Evolutionary conservation across 2,797 vertebrate genomes (phyloP).

Genomic region (Artibeus lituratus): DNA sequence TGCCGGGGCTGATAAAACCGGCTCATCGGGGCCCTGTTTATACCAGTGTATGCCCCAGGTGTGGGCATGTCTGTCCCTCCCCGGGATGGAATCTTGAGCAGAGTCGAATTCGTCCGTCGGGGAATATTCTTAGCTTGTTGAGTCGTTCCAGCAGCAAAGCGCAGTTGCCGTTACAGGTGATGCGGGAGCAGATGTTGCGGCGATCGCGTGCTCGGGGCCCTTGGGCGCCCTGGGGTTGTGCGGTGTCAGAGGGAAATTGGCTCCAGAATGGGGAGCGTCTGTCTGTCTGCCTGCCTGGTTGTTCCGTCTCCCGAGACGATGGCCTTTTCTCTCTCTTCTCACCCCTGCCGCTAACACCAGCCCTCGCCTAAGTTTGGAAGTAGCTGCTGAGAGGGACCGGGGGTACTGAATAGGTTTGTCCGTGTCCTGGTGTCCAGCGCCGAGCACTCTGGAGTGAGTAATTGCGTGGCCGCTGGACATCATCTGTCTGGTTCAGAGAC

Average conservation of each 20-base stretch:
- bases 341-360: background rate
- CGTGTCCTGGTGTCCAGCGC: background rate
- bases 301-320: background rate
- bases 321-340: background rate
- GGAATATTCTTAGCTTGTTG: background rate
- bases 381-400: background rate
- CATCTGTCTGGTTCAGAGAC: background rate
- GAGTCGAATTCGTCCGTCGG: background rate
- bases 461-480: background rate
- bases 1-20: background rate
- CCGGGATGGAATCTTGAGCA: background rate
- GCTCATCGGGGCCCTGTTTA: background rate
- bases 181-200: background rate
- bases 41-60: background rate
- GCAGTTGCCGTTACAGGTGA: slow-evolving; percentile 1
- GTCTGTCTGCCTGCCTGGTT: background rate
- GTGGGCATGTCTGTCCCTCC: background rate
- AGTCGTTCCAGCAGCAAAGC: background rate
- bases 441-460: background rate
- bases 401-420: background rate
- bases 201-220: background rate
- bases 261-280: background rate
- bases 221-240: slow-evolving; percentile 1
- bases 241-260: background rate
- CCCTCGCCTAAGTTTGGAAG: background rate